These are phyloP conservation scores for Leuctra nigra DNA, from an alignment of 2,888 invertebrate species.

Conservation along the genomic window DNA sequence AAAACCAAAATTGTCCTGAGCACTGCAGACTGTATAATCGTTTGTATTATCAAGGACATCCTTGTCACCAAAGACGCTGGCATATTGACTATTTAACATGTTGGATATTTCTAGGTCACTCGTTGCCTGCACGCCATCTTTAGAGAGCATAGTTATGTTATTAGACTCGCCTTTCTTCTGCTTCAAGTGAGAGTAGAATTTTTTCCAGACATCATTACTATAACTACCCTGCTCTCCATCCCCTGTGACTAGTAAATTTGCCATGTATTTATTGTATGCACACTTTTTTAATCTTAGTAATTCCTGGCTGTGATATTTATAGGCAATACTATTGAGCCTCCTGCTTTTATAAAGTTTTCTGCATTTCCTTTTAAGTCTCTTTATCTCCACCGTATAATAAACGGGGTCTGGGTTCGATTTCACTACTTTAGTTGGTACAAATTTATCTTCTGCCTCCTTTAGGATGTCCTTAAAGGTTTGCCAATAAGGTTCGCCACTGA, in stretches of 20 bases:
- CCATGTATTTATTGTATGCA: conserved; percentile 3
- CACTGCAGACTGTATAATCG: no score
- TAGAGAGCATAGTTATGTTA: not conserved
- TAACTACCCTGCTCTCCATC: not conserved
- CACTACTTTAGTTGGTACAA: conserved; percentile 2
- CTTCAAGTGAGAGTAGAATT: not conserved
- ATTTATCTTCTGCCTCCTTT: not conserved
- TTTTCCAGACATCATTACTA: not conserved
- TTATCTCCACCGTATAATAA: conserved; percentile 1
- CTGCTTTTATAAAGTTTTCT: conserved; percentile 5
- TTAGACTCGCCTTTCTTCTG: conserved; percentile 6
- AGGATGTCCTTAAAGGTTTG: not conserved
- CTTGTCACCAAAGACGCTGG: no score
- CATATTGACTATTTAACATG: conserved; percentile 4
- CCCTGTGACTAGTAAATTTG: not conserved
- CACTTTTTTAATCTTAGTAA: not conserved
- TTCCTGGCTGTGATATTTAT: not conserved
- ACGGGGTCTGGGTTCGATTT: not conserved
- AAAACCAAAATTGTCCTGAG: no score
- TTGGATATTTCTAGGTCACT: conserved; percentile 2
- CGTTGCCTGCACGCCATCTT: not conserved
- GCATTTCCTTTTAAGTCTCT: conserved; percentile 1
- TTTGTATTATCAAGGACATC: no score
- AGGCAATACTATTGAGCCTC: not conserved
- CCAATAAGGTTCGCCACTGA: not conserved